Percentiles rank a stretch among this genome's conserved stretches.
Conservation (phyloP, 1,140 invertebrate species). For the Caenorhabditis latens region DNA sequence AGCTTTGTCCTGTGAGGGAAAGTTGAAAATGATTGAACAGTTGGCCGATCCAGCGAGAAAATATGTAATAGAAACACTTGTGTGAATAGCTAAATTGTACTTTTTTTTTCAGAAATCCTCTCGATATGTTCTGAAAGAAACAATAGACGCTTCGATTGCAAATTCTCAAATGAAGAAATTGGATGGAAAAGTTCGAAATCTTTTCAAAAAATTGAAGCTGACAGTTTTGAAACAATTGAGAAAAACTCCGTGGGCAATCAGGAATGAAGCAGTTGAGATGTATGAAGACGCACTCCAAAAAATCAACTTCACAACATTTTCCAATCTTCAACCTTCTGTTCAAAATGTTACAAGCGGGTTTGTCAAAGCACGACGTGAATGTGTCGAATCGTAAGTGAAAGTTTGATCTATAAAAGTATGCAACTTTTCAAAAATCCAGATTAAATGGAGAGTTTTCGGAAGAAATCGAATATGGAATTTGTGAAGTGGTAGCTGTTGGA, state of each 20-base stretch:
- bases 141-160: neutral
- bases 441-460: neutral
- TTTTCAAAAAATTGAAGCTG: conserved; percentile 16
- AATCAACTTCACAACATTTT: conserved; percentile 35
- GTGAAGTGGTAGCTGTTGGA: conserved; percentile 25
- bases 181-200: neutral
- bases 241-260: neutral
- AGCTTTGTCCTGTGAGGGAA: neutral
- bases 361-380: neutral
- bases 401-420: neutral
- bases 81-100: neutral
- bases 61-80: neutral
- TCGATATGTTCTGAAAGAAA: neutral
- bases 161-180: neutral
- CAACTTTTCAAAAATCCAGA: neutral
- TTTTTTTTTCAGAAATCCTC: neutral
- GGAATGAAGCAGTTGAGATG: neutral
- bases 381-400: neutral
- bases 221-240: neutral
- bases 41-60: neutral
- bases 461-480: neutral
- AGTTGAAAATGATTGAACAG: neutral
- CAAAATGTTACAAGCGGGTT: neutral
- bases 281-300: neutral
- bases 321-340: neutral